These are phyloP conservation scores for Mythimna albipuncta DNA, from an alignment of 2,888 invertebrate species.

Conservation along the genomic window DNA sequence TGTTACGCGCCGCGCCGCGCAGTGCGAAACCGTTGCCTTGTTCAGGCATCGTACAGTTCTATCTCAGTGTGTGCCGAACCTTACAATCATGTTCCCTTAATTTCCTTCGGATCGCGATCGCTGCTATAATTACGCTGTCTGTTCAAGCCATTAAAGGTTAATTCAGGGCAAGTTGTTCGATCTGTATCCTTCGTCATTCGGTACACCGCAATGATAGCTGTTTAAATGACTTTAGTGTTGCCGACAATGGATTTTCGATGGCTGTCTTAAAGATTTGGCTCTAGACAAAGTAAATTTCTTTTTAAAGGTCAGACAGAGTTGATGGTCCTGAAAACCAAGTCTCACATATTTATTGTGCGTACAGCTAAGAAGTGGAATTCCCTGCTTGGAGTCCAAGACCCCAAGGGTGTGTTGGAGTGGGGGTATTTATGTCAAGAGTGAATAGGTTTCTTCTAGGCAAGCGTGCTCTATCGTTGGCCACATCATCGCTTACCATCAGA, in stretches of 20 bases:
- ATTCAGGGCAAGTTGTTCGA: conserved; percentile 46
- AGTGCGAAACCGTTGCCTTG: neutral
- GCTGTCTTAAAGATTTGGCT: neutral
- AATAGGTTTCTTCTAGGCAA: too few species aligned
- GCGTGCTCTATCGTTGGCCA: too few species aligned
- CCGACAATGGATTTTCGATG: conserved; percentile 8
- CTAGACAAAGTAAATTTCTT: neutral
- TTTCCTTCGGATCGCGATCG: conserved; percentile 28
- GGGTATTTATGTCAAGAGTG: too few species aligned
- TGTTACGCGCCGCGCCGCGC: neutral
- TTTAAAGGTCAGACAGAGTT: neutral
- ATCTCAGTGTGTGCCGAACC: neutral
- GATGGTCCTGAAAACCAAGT: neutral
- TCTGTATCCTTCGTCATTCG: conserved; percentile 26
- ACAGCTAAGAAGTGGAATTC: too few species aligned
- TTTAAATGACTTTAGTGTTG: conserved; percentile 13
- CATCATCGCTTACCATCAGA: too few species aligned
- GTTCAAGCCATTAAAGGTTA: conserved; percentile 37
- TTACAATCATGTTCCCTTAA: conserved; percentile 39
- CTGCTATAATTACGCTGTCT: conserved; percentile 51
- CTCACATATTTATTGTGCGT: neutral
- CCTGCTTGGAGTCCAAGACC: too few species aligned
- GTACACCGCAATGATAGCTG: neutral
- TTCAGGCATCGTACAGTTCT: neutral
- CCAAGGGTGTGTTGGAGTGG: too few species aligned